Evolutionary conservation across 2,797 vertebrate genomes (phyloP), one percentile per base, ranked within the genome.

Genomic region (Erpetoichthys calabaricus): DNA sequence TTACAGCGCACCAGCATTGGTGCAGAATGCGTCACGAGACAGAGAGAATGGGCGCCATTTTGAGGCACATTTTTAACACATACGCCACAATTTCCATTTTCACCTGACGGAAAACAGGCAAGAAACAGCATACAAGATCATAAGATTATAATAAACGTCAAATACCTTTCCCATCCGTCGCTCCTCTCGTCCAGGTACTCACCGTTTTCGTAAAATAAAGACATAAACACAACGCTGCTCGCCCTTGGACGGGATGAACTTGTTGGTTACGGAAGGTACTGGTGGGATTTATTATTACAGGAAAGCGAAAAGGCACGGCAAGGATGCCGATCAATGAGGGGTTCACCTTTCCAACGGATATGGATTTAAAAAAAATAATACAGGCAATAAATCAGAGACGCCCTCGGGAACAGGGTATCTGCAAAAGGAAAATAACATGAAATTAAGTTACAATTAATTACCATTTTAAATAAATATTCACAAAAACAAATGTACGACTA

Each of bases 161-260:
- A 41, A 42, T 54, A 54, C 53, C 53, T 54, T 42, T 54, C 67
- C 69, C 73, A 73, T 73, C 66, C 69, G 69, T 67, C 63, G 68
- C 67, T 70, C 65, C 67, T 67, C 65, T 65, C 70, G 66, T 71
- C 66, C 68, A 62, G 65, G 64, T 73, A 75, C 85, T 91, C 68
- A 96, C 93, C 92, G 91, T 94, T 91, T 95, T 90, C 88, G 88
- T 91, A 91, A 92, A 95, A 93, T 90, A 95, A 96, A 97, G 93
- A 97, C 93, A 97, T 97, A 96, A 97, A 97, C 92, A 89, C 91
- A 92, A 91, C 89, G 87, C 90, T 87, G 89, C 87, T 92, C 90
- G 86, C 90, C 91, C 88, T 80, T 83, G 82, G 88, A 83, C 91
- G 90, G 82, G 89, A 89, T 89, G 91, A 94, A 96, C 83, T 75